These are phyloP conservation scores for Panzeria rudis DNA, from an alignment of 2,888 invertebrate genomes.

Conservation along the genomic window DNA sequence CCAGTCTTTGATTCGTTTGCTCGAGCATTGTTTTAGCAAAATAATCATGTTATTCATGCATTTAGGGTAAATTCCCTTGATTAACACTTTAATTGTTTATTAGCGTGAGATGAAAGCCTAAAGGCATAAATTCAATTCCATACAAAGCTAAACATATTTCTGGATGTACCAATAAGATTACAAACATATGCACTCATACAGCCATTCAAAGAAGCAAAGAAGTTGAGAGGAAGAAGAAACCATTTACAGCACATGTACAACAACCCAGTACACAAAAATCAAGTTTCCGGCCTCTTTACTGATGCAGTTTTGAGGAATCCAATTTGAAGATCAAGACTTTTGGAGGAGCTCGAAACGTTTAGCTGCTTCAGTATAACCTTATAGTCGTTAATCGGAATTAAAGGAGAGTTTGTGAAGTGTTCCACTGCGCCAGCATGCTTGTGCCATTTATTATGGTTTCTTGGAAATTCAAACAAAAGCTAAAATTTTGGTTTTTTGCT, in stretches of 20 bases:
- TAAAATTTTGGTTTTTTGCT: no score
- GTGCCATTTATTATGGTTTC: no score
- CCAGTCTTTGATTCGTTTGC: constrained; percentile 19
- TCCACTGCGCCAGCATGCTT: no score
- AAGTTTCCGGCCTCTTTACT: neutral
- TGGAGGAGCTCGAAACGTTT: no score
- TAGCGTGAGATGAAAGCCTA: constrained; percentile 66
- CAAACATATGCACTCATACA: neutral
- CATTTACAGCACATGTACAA: neutral
- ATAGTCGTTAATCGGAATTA: no score
- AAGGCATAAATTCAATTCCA: constrained; percentile 43
- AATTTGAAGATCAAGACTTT: neutral
- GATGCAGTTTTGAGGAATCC: neutral
- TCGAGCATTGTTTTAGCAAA: constrained; percentile 47
- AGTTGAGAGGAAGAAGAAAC: neutral
- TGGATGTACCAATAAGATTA: constrained; percentile 10
- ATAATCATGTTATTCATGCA: constrained; percentile 61
- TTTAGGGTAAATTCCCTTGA: constrained; percentile 60
- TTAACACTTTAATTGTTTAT: constrained; percentile 69
- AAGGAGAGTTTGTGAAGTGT: no score
- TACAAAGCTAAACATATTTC: constrained; percentile 23
- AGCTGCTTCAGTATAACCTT: no score
- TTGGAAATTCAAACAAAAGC: no score
- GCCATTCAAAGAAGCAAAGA: neutral
- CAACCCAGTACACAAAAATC: neutral